phyloP scores from a whole-genome alignment of 2,113 vertebrate genomes.

The Corydoras maculifer region DNA sequence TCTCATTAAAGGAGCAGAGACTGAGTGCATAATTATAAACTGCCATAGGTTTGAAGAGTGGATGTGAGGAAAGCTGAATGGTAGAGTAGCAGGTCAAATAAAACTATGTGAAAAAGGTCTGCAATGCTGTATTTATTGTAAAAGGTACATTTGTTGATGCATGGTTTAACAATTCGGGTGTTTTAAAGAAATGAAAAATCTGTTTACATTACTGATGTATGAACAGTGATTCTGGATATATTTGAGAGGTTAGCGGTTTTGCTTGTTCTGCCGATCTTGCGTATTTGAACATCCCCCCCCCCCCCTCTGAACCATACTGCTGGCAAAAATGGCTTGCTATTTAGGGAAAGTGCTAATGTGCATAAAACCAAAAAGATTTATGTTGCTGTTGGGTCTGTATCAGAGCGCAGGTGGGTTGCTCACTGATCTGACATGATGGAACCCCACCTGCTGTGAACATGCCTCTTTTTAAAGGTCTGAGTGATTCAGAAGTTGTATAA shows the following conservation, averaged over 20 bases:
- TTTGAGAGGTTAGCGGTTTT: background rate
- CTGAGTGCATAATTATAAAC: background rate
- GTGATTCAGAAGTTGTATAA: background rate
- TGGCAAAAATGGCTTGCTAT: slow-evolving; percentile 25
- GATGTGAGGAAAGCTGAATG: background rate
- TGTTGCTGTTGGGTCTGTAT: slow-evolving; percentile 2
- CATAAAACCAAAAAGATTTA: slow-evolving; percentile 37
- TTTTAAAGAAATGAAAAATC: too few relatives aligned
- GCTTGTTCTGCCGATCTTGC: background rate
- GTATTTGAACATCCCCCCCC: background rate
- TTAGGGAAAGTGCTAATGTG: slow-evolving; percentile 36
- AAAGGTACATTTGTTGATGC: too few relatives aligned
- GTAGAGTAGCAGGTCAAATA: background rate
- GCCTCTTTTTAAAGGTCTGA: background rate
- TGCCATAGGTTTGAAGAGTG: background rate
- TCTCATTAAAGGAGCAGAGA: background rate
- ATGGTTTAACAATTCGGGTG: too few relatives aligned
- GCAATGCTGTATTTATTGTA: too few relatives aligned
- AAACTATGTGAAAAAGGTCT: background rate
- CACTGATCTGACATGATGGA: background rate
- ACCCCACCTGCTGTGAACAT: background rate
- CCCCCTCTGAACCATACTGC: background rate
- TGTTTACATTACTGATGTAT: too few relatives aligned
- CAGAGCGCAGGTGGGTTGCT: background rate
- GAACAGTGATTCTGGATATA: too few relatives aligned